phyloP scores from a whole-genome alignment of 2,113 vertebrate genomes.

The Anarhynchus alexandrinus region DNA sequence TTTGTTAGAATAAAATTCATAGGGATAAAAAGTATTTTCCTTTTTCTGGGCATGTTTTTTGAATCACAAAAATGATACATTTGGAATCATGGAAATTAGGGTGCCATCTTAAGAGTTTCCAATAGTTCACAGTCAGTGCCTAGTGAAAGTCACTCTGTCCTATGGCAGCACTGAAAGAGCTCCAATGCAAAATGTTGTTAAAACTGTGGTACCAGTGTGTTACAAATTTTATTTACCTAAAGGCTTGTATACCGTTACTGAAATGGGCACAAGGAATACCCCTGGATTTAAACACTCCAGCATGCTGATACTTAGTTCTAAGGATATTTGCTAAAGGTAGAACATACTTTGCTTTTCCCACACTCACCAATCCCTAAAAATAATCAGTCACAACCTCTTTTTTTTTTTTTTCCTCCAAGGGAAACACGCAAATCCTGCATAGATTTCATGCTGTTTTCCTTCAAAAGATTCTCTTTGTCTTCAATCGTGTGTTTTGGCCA shows the following conservation, averaged over 20 bases:
- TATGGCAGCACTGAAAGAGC: not conserved
- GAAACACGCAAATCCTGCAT: not conserved
- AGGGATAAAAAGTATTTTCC: not conserved
- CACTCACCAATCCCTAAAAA: not conserved
- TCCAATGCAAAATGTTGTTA: not conserved
- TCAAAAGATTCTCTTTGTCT: not conserved
- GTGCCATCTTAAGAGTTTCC: not conserved
- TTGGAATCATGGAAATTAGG: not conserved
- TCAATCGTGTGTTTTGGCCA: not conserved
- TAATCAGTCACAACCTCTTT: not conserved
- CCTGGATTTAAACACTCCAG: not conserved
- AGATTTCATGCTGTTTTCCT: not conserved
- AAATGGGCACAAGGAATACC: not conserved
- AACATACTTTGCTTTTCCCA: not conserved
- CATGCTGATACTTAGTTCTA: not conserved
- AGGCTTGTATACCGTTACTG: not conserved
- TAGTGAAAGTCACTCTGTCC: not conserved
- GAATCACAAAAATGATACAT: rapidly evolving
- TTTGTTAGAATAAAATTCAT: not conserved
- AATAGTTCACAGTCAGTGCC: not conserved
- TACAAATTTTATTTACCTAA: not conserved
- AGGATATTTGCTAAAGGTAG: not conserved
- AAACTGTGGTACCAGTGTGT: not conserved
- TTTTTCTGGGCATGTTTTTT: not conserved
- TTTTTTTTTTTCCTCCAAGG: not conserved